These are phyloP conservation scores for Bombylius discolor DNA, from an alignment of 2,888 invertebrate species.

Conservation along the genomic window DNA sequence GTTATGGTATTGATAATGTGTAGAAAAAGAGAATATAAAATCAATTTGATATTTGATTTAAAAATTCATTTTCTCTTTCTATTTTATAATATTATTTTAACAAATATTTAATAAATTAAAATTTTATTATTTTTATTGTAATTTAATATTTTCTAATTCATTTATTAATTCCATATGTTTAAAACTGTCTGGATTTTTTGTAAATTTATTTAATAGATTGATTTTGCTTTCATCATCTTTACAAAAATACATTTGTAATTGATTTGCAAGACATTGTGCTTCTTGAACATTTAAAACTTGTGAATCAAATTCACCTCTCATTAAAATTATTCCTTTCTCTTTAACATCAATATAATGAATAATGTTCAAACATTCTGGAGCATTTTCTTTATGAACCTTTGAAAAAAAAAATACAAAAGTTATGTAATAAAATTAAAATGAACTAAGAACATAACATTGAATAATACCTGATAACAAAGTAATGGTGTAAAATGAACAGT, in stretches of 20 bases:
- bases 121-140: slow-evolving; percentile 20
- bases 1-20: no score
- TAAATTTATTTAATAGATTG: slow-evolving; percentile 54
- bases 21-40: no score
- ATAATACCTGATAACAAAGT: slow-evolving; percentile 60
- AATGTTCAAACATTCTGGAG: slow-evolving; percentile 73
- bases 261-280: slow-evolving; percentile 75
- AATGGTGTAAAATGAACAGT: slow-evolving; percentile 74
- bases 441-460: background rate
- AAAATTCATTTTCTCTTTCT: no score
- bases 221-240: slow-evolving; percentile 49
- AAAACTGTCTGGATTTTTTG: slow-evolving; percentile 56
- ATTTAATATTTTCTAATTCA: slow-evolving; percentile 54
- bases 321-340: slow-evolving; percentile 61
- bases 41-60: no score
- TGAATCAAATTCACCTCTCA: slow-evolving; percentile 76
- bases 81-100: no score
- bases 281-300: slow-evolving; percentile 63
- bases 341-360: slow-evolving; percentile 64
- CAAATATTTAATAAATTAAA: no score
- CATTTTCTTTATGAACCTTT: slow-evolving; percentile 72
- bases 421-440: background rate
- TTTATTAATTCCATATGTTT: slow-evolving; percentile 70
- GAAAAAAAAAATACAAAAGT: background rate
- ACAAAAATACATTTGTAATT: slow-evolving; percentile 71